phyloP scores from a whole-genome alignment of 2,888 invertebrate species.

The Punctoribates punctum region DNA sequence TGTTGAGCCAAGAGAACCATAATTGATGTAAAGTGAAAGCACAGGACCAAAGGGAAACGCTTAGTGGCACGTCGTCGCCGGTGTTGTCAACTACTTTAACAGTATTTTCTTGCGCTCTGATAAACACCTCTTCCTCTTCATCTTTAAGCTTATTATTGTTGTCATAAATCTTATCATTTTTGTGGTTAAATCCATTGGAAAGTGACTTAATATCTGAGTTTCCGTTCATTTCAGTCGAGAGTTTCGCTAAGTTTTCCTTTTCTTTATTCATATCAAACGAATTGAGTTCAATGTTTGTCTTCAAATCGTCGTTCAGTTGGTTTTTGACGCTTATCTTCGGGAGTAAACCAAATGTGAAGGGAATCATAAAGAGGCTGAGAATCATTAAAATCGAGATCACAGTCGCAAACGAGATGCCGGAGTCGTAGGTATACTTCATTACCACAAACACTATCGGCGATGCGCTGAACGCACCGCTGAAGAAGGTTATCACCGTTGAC shows the following conservation, averaged over 20 bases:
- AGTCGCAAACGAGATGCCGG: conserved; percentile 46
- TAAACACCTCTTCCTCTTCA: conserved; percentile 13
- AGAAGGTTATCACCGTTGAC: conserved; percentile 48
- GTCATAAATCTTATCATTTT: neutral
- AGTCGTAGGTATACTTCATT: conserved; percentile 47
- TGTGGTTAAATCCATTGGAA: neutral
- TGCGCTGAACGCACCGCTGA: conserved; percentile 48
- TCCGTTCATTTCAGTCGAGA: neutral
- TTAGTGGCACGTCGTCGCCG: conserved; percentile 42
- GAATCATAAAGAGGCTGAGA: conserved; percentile 46
- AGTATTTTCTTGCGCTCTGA: neutral
- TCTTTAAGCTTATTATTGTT: conserved; percentile 9
- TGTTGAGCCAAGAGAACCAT: conserved; percentile 49
- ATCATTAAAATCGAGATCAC: conserved; percentile 45
- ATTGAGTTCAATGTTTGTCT: conserved; percentile 17
- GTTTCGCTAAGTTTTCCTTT: conserved; percentile 26
- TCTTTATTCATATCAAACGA: neutral
- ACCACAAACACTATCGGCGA: conserved; percentile 48
- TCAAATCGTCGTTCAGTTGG: neutral
- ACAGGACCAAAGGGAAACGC: conserved; percentile 44
- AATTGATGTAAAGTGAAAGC: conserved; percentile 47
- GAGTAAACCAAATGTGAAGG: conserved; percentile 46
- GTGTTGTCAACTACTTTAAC: neutral
- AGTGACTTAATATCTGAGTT: neutral
- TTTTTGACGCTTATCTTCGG: conserved; percentile 42